phyloP scores from a whole-genome alignment of 2,113 vertebrate genomes.

The Pelodiscus sinensis region DNA sequence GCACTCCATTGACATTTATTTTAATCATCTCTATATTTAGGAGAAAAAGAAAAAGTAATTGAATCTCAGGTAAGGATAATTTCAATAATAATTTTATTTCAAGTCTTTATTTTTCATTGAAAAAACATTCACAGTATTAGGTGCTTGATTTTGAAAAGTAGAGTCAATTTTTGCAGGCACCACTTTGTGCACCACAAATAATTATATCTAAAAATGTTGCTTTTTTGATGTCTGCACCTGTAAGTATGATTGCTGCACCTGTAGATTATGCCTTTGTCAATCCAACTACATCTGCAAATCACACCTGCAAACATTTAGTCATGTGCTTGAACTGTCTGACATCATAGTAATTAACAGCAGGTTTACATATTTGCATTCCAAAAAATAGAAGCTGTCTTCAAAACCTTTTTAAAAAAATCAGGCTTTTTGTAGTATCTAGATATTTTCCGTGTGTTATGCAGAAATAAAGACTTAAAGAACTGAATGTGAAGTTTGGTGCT shows the following conservation, averaged over 20 bases:
- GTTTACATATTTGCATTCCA: neutral
- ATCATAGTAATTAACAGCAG: neutral
- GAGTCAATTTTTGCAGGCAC: neutral
- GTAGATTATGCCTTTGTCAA: neutral
- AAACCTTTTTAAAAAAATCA: neutral
- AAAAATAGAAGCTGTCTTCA: neutral
- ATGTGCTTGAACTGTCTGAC: neutral
- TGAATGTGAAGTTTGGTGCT: neutral
- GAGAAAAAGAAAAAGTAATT: constrained; percentile 21
- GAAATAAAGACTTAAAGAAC: neutral
- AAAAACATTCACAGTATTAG: neutral
- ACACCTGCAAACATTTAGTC: neutral
- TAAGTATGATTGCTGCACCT: neutral
- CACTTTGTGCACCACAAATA: neutral
- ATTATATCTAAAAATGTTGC: neutral
- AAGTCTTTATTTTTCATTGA: neutral
- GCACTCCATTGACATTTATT: neutral
- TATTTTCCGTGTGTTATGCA: neutral
- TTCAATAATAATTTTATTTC: neutral
- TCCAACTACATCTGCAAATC: neutral
- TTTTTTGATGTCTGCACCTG: neutral
- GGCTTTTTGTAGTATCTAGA: neutral
- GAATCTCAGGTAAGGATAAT: constrained; percentile 37
- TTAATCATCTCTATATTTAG: constrained; percentile 24
- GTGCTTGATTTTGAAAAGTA: neutral